These are phyloP conservation scores for Crambe crambe DNA, from an alignment of 37 sponge, comb jelly and placozoan genomes.

Conservation along the genomic window DNA sequence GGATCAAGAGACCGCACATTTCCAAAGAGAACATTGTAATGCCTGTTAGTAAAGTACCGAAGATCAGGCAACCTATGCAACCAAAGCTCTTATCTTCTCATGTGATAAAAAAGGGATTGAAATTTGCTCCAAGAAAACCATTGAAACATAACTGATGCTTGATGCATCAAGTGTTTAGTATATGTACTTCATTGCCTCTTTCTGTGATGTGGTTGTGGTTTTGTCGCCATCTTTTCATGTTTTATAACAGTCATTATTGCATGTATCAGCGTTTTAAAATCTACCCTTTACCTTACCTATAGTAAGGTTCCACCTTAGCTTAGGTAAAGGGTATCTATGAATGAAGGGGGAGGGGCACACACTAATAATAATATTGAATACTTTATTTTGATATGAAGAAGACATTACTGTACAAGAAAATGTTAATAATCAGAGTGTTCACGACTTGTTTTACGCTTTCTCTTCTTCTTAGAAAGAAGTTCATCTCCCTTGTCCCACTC, in stretches of 20 bases:
- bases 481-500: conserved; percentile 56
- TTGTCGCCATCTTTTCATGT: too few species aligned
- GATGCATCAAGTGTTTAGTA: too few species aligned
- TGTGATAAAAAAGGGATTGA: neutral
- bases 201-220: too few species aligned
- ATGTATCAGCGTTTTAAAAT: too few species aligned
- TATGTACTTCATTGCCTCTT: too few species aligned
- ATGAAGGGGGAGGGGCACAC: too few species aligned
- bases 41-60: neutral
- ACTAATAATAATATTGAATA: too few species aligned
- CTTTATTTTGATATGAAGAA: neutral
- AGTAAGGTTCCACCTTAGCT: too few species aligned
- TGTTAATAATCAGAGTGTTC: neutral
- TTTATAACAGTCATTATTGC: too few species aligned
- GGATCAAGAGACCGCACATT: neutral
- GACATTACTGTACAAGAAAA: neutral
- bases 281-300: too few species aligned
- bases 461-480: conserved; percentile 34
- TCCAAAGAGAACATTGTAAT: conserved; percentile 2
- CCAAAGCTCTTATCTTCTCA: neutral
- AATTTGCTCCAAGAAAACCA: conserved; percentile 1
- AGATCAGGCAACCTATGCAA: neutral
- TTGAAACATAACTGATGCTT: too few species aligned
- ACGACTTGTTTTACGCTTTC: neutral
- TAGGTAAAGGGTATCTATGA: too few species aligned